phyloP scores from a whole-genome alignment of 2,797 vertebrate genomes.

The Uromys caudimaculatus region DNA sequence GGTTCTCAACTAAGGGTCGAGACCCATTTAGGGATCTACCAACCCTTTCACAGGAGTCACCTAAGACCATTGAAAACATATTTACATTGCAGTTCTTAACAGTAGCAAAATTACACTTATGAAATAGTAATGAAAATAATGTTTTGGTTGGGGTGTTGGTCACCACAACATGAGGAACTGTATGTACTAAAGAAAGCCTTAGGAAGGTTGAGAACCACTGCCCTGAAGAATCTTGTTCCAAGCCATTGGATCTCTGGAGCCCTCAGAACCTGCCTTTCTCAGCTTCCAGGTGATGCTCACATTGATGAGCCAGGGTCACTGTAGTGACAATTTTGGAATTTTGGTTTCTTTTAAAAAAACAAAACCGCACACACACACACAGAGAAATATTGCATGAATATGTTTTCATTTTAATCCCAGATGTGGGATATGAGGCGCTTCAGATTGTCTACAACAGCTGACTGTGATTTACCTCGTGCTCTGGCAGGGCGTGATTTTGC shows the following conservation, averaged over 20 bases:
- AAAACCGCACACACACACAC: too few species aligned
- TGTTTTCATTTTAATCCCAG: not conserved
- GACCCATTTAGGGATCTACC: not conserved
- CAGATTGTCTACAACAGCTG: not conserved
- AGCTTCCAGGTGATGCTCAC: not conserved
- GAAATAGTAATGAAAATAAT: not conserved
- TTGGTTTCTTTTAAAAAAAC: not conserved
- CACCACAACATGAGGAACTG: not conserved
- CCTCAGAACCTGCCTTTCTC: not conserved
- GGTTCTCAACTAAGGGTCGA: not conserved
- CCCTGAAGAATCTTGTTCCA: not conserved
- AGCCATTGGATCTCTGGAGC: not conserved
- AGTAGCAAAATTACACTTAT: not conserved
- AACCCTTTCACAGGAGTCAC: not conserved
- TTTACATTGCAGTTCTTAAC: not conserved
- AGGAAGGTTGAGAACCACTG: not conserved
- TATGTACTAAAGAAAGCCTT: not conserved
- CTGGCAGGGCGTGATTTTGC: not conserved
- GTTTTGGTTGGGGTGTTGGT: not conserved
- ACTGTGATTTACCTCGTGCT: not conserved
- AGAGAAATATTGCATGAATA: not conserved
- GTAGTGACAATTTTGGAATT: not conserved
- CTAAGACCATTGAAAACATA: not conserved
- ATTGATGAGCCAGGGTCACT: not conserved
- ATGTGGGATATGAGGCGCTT: not conserved